Percentiles rank a stretch among this genome's conserved stretches.
Evolutionary conservation across 2,113 vertebrate species (phyloP).

Genomic region (Pseudopipra pipra): DNA sequence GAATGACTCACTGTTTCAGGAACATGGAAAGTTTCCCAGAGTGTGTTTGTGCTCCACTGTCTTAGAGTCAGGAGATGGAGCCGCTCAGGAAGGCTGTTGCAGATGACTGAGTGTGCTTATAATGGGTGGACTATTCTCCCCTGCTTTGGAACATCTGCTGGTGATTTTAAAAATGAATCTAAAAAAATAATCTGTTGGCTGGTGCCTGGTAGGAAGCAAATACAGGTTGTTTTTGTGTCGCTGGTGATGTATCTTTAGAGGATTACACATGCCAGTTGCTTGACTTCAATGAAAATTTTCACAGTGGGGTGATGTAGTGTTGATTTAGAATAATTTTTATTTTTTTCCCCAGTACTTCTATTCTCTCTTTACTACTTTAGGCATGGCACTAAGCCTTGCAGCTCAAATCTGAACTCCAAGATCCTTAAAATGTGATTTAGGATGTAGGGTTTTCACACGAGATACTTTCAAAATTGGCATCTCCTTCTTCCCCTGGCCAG

Average conservation of each 20-base stretch:
- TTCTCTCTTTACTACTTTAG: not conserved
- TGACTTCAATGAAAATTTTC: slow-evolving; percentile 33
- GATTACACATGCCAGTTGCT: not conserved
- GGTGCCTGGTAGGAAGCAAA: not conserved
- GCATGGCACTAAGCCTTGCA: not conserved
- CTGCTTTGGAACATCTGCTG: not conserved
- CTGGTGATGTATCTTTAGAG: not conserved
- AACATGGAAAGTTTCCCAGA: slow-evolving; percentile 1
- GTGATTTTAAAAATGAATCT: not conserved
- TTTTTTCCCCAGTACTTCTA: not conserved
- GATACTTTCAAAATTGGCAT: not conserved
- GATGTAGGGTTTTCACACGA: not conserved
- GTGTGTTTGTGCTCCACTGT: not conserved
- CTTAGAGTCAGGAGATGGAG: not conserved
- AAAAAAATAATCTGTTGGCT: not conserved
- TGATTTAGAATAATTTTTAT: not conserved
- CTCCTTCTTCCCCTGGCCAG: not conserved
- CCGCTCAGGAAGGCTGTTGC: not conserved
- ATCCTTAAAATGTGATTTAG: not conserved
- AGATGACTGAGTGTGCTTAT: not conserved
- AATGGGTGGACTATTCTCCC: not conserved
- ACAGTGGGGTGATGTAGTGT: not conserved
- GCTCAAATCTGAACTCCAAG: not conserved
- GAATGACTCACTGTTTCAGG: slow-evolving; percentile 13
- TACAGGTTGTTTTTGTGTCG: not conserved